Evolutionary conservation across 2,797 vertebrate species (phyloP).

Genomic region (Chloroceryle inda): DNA sequence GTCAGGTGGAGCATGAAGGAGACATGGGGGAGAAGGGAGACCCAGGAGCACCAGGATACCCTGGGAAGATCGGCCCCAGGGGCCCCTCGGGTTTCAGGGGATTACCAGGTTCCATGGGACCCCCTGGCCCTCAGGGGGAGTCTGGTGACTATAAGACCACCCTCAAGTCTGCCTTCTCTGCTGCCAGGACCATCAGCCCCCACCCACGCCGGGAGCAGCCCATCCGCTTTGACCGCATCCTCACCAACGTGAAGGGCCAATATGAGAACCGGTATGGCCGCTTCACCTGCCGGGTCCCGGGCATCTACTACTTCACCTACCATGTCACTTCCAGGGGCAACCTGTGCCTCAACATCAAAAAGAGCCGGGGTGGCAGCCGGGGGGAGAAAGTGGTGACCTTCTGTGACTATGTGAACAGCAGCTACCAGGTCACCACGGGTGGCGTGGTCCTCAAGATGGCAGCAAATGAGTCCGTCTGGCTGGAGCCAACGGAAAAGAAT

Average conservation of each 20-base stretch:
- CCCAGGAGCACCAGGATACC: constrained; percentile 68
- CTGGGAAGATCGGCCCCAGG: constrained; percentile 82
- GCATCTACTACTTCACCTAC: constrained; percentile 87
- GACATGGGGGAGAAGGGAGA: constrained; percentile 81
- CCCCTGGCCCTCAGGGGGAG: constrained; percentile 69
- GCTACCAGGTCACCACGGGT: constrained; percentile 82
- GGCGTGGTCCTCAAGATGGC: constrained; percentile 80
- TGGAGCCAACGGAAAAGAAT: constrained; percentile 78
- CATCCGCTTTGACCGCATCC: constrained; percentile 76
- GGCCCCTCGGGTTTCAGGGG: constrained; percentile 74
- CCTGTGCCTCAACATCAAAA: constrained; percentile 81
- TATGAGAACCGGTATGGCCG: constrained; percentile 71
- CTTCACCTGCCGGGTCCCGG: constrained; percentile 78
- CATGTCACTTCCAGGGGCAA: constrained; percentile 78
- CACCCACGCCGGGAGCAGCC: neutral
- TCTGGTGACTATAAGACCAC: constrained; percentile 61
- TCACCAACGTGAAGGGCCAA: constrained; percentile 47
- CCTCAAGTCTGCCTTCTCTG: constrained; percentile 79
- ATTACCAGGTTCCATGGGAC: neutral
- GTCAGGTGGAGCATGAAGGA: constrained; percentile 26
- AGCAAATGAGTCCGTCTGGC: constrained; percentile 62
- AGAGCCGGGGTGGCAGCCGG: neutral
- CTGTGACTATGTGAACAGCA: constrained; percentile 76
- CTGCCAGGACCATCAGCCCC: constrained; percentile 13
- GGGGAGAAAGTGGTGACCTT: constrained; percentile 74